Percentiles rank a stretch among this genome's conserved stretches.
These are phyloP conservation scores for Tangara arthus DNA, from an alignment of 2,797 vertebrate genomes.

Conservation along the genomic window DNA sequence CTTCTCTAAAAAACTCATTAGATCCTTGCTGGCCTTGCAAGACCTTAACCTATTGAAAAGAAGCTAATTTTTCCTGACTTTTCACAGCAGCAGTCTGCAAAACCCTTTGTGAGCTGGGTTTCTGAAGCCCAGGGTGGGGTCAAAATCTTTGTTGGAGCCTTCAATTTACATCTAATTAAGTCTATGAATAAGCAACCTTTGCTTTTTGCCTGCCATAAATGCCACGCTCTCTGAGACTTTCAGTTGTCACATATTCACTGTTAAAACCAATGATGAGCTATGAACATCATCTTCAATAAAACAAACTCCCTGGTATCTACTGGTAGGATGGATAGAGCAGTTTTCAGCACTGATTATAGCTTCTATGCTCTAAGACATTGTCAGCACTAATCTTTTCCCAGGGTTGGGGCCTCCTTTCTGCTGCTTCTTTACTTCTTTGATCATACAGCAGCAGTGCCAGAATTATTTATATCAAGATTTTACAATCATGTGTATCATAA, in stretches of 20 bases:
- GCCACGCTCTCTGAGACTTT: neutral
- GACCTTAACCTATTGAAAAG: constrained; percentile 83
- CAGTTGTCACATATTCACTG: neutral
- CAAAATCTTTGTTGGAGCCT: constrained; percentile 77
- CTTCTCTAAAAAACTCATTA: constrained; percentile 88
- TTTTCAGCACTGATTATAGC: neutral
- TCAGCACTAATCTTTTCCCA: neutral
- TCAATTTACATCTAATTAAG: constrained; percentile 42
- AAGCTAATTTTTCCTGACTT: constrained; percentile 82
- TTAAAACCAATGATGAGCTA: neutral
- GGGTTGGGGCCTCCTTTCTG: neutral
- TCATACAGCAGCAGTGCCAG: neutral
- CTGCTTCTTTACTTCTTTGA: neutral
- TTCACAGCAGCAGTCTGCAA: constrained; percentile 85
- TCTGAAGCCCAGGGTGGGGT: constrained; percentile 84
- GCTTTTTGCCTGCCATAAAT: neutral
- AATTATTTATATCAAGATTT: neutral
- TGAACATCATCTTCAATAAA: neutral
- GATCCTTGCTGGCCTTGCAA: constrained; percentile 85
- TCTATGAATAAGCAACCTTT: neutral
- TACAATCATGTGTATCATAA: neutral
- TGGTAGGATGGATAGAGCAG: neutral
- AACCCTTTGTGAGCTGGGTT: constrained; percentile 84
- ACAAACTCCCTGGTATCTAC: neutral
- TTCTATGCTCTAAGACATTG: neutral